These are phyloP conservation scores for Eugnorisma glareosa DNA, from an alignment of 2,888 invertebrate genomes.

Conservation along the genomic window DNA sequence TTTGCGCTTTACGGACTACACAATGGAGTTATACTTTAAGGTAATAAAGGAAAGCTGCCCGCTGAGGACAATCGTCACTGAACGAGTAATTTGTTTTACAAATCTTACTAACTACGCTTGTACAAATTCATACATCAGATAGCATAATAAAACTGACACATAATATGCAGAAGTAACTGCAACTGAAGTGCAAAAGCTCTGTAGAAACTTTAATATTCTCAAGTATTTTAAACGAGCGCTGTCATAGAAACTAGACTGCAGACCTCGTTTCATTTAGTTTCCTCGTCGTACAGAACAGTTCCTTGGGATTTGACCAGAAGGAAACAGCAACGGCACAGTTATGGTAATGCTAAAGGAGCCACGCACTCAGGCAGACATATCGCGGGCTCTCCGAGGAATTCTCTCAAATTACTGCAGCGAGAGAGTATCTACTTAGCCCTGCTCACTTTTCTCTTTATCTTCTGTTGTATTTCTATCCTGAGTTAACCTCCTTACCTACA, in stretches of 20 bases:
- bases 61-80: conserved; percentile 35
- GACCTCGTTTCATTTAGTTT: conserved; percentile 51
- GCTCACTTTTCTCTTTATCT: conserved; percentile 65
- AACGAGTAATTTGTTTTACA: conserved; percentile 39
- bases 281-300: conserved; percentile 42
- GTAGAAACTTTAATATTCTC: conserved; percentile 5
- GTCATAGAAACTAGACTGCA: conserved; percentile 21
- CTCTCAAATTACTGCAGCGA: conserved; percentile 64
- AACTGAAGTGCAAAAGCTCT: neutral
- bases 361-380: conserved; percentile 63
- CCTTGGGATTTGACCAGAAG: conserved; percentile 57
- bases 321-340: conserved; percentile 57
- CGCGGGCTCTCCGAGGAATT: conserved; percentile 65
- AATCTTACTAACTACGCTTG: conserved; percentile 23
- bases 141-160: neutral
- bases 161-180: neutral
- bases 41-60: conserved; percentile 56
- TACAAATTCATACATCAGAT: neutral
- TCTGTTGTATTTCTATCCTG: conserved; percentile 60
- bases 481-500: conserved; percentile 53
- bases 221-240: conserved; percentile 24
- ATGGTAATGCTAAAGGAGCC: conserved; percentile 63
- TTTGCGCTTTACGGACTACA: conserved; percentile 55
- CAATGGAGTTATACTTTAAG: conserved; percentile 54
- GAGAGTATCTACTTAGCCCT: conserved; percentile 59